A percentile compares a stretch with the other conserved stretches of the same genome.
phyloP scores from a whole-genome alignment of 2,113 vertebrate genomes.

The Gambusia affinis region DNA sequence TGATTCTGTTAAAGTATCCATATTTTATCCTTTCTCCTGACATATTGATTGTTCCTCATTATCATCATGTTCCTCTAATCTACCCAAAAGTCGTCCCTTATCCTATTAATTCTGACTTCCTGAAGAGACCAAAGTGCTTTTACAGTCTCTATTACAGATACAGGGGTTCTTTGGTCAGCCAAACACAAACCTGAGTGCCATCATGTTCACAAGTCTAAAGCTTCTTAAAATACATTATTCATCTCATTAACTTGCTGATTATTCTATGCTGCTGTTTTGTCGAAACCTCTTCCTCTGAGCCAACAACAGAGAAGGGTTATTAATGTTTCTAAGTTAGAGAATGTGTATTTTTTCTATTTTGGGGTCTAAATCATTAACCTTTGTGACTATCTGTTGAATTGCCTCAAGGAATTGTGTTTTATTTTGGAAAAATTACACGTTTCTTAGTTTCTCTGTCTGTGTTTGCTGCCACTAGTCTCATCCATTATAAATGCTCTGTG shows the following conservation, averaged over 20 bases:
- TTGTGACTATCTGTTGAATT: no score
- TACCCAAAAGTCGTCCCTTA: background rate
- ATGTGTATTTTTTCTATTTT: background rate
- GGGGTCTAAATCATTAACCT: background rate
- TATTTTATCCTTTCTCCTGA: background rate
- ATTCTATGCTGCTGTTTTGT: background rate
- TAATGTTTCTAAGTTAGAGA: background rate
- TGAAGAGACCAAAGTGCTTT: background rate
- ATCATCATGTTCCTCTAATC: background rate
- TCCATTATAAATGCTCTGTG: no score
- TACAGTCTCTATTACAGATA: background rate
- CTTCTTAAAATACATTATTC: background rate
- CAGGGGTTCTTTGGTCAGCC: background rate
- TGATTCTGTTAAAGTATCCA: no score
- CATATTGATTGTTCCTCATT: background rate
- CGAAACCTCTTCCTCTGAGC: background rate
- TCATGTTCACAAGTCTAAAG: background rate
- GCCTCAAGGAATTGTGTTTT: no score
- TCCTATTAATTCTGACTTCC: background rate
- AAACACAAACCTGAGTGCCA: background rate
- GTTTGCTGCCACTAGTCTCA: no score
- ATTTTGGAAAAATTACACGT: no score
- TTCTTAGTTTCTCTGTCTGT: no score
- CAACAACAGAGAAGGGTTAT: background rate
- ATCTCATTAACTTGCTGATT: background rate